Evolutionary conservation across 2,797 vertebrate species (phyloP).

Genomic region (Hydrocynus forskahlii): DNA sequence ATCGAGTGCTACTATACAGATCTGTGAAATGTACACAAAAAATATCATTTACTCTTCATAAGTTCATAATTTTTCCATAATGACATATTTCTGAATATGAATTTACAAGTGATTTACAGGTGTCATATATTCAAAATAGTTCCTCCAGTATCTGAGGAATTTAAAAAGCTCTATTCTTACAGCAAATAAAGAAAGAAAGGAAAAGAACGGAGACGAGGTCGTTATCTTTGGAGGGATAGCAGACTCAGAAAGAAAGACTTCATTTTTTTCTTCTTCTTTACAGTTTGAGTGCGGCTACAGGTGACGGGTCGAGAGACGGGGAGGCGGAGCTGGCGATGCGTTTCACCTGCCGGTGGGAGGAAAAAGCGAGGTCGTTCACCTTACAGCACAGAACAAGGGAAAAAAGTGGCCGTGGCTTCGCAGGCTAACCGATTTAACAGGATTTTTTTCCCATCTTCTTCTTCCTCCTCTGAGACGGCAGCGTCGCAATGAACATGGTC

Average conservation of each 20-base stretch:
- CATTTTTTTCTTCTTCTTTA: slow-evolving; percentile 64
- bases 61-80: slow-evolving; percentile 68
- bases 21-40: slow-evolving; percentile 85
- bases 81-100: slow-evolving; percentile 80
- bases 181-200: slow-evolving; percentile 76
- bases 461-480: slow-evolving; percentile 66
- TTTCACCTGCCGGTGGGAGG: slow-evolving; percentile 75
- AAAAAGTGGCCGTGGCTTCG: slow-evolving; percentile 19
- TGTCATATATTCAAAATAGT: slow-evolving; percentile 86
- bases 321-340: slow-evolving; percentile 77
- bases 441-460: slow-evolving; percentile 48
- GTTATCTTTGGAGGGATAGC: slow-evolving; percentile 83
- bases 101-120: slow-evolving; percentile 86
- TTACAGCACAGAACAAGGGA: slow-evolving; percentile 22
- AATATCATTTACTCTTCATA: slow-evolving; percentile 83
- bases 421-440: too few relatives aligned
- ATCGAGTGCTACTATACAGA: slow-evolving; percentile 81
- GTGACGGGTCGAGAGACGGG: slow-evolving; percentile 69
- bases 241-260: slow-evolving; percentile 73
- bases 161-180: slow-evolving; percentile 78
- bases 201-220: slow-evolving; percentile 56
- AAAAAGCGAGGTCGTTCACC: slow-evolving; percentile 75
- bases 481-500: slow-evolving; percentile 61
- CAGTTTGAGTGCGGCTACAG: slow-evolving; percentile 75
- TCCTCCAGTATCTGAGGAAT: slow-evolving; percentile 68